Evolutionary conservation across 2,113 vertebrate genomes (phyloP), one percentile per base, ranked within the genome.

Genomic region (Physeter macrocephalus): DNA sequence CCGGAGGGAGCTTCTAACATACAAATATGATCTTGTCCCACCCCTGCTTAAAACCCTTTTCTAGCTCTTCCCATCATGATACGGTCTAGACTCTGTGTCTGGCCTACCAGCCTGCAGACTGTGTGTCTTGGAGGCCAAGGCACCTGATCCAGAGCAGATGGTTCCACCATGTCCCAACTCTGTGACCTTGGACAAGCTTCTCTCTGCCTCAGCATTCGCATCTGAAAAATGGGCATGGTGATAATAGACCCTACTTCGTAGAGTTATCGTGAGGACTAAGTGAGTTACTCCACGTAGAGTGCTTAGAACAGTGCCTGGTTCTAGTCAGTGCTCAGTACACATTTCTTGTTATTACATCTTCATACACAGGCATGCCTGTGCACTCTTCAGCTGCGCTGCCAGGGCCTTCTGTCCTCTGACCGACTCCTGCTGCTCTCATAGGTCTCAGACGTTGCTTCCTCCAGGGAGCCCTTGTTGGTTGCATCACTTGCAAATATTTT

Each of bases 321-420:
- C 43, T 43, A 59, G 59, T 39, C 39, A 46, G 20, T 5, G 8
- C 39, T 72, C 46, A 18, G 18, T 61, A 15, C 31, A 46, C n/a
- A 39, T 64, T 46, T 88, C 82, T 27, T 36, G 14, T 25, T 25
- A 14, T 18, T 9, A 6, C 25, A 29, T 46, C 81, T 71, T 74
- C 62, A n/a, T 61, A 69, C 34, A 34, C 10, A 67, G 34, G 20
- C 1, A 1, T 21, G 17, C 1, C 10, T 2, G 3, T 5, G 10
- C 21, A 27, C 12, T 11, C 36, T 78, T 39, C 46, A 49, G 39
- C 41, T 46, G 43, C 12, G 31, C 61, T 62, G 43, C 80, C 54
- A 20, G 20, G 39, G 25, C 41, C 72, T 71, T 14, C 62, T 88
- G 17, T 25, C 39, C n/a, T 41, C 69, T 34, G 25, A 15, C 46